Percentiles rank a stretch among this genome's conserved stretches.
Conservation (phyloP, 2,888 invertebrate genomes). For the Rhabditoides inermis region DNA sequence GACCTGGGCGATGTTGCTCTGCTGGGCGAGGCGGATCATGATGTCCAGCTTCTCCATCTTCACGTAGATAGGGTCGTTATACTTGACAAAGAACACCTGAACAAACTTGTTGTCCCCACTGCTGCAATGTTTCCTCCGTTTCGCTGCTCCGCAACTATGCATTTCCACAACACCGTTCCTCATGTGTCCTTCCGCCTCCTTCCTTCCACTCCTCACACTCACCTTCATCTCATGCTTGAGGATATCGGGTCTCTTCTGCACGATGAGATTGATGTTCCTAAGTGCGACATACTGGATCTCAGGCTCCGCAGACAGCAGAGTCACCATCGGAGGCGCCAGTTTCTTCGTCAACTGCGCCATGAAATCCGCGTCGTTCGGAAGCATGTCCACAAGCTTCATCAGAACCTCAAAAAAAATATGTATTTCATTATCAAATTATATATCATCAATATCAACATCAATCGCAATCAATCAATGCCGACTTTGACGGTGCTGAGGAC, state of each 20-base stretch:
- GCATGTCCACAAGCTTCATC: constrained; percentile 96
- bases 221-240: constrained; percentile 98
- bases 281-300: constrained; percentile 98
- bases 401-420: constrained; percentile 59
- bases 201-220: background rate
- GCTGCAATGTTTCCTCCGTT: background rate
- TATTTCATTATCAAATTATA: too few relatives aligned
- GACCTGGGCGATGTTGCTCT: constrained; percentile 94
- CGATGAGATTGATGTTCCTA: constrained; percentile 94
- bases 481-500: constrained; percentile 93
- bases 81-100: constrained; percentile 86
- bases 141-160: too few relatives aligned
- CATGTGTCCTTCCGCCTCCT: background rate
- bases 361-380: constrained; percentile 84
- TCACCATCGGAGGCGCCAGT: constrained; percentile 94
- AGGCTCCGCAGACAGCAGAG: constrained; percentile 89
- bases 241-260: constrained; percentile 93
- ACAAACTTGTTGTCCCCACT: background rate
- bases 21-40: constrained; percentile 95
- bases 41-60: constrained; percentile 97
- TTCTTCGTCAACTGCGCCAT: constrained; percentile 88
- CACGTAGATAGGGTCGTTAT: constrained; percentile 99
- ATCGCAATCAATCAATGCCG: too few relatives aligned
- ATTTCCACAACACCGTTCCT: too few relatives aligned
- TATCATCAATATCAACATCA: too few relatives aligned